phyloP scores from a whole-genome alignment of 2,113 vertebrate species.

The Urocynchramus pylzowi region DNA sequence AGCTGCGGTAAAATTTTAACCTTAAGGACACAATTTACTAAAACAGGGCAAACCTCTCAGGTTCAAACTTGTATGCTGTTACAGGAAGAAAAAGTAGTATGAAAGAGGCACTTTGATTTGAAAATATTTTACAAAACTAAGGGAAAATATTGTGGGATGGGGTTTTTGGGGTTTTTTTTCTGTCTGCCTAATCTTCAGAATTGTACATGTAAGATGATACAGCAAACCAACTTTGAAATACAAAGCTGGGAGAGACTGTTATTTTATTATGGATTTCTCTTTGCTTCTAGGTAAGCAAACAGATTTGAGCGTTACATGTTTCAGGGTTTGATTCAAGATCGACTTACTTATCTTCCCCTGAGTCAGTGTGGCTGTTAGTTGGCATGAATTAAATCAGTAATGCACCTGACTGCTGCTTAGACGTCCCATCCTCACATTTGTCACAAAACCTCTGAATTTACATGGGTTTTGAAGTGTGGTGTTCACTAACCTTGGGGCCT shows the following conservation, averaged over 20 bases:
- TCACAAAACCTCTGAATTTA: not conserved
- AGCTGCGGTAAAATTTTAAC: conserved; percentile 50
- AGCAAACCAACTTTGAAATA: not conserved
- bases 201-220: not conserved
- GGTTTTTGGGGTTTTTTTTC: not conserved
- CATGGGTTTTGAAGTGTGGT: not conserved
- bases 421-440: not conserved
- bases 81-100: not conserved
- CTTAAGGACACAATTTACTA: not conserved
- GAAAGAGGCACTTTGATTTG: not conserved
- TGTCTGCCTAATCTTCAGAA: not conserved
- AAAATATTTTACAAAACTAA: not conserved
- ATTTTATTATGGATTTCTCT: not conserved
- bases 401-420: not conserved
- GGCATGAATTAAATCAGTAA: not conserved
- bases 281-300: not conserved
- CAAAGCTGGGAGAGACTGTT: not conserved
- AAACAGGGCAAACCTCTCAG: not conserved
- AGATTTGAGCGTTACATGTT: not conserved
- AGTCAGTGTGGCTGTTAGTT: not conserved
- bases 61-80: not conserved
- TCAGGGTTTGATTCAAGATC: not conserved
- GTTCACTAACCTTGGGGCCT: not conserved
- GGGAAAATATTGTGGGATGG: accelerated
- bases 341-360: not conserved